A percentile compares a stretch with the other conserved stretches of the same genome.
Conservation (phyloP, 2,797 vertebrate species). For the Melanotaenia trifasciata region DNA sequence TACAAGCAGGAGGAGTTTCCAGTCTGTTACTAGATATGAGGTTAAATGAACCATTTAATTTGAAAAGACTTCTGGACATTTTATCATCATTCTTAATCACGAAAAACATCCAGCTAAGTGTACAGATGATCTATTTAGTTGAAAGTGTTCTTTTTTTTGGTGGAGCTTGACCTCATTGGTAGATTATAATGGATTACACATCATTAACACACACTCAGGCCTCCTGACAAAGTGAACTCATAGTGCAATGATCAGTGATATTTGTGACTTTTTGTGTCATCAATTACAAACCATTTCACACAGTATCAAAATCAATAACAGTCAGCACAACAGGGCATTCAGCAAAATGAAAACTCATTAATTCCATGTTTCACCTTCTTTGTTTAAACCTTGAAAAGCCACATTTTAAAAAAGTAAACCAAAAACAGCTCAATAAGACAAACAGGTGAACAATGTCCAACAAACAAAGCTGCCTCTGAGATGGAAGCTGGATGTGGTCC, state of each 20-base stretch:
- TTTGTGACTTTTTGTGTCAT: neutral
- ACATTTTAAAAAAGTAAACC: constrained; percentile 26
- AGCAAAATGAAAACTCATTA: constrained; percentile 9
- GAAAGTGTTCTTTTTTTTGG: constrained; percentile 1
- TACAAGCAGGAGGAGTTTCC: neutral
- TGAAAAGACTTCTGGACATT: neutral
- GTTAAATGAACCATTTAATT: neutral
- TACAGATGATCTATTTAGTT: neutral
- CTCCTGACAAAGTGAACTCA: constrained; percentile 1
- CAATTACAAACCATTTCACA: neutral
- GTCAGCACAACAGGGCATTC: constrained; percentile 5
- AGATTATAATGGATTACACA: neutral
- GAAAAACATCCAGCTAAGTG: neutral
- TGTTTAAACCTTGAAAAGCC: neutral
- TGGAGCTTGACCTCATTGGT: neutral
- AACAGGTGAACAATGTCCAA: constrained; percentile 37
- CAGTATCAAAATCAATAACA: constrained; percentile 13
- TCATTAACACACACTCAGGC: constrained; percentile 7
- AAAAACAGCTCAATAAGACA: constrained; percentile 21
- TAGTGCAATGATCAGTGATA: neutral
- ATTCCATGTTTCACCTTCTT: constrained; percentile 16
- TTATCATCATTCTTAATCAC: neutral
- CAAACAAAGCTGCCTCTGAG: constrained; percentile 34
- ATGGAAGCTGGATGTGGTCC: constrained; percentile 41
- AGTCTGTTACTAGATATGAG: neutral